Base-by-base conservation (phyloP, 2,113 vertebrate genomes). In the Cariama cristata region DNA sequence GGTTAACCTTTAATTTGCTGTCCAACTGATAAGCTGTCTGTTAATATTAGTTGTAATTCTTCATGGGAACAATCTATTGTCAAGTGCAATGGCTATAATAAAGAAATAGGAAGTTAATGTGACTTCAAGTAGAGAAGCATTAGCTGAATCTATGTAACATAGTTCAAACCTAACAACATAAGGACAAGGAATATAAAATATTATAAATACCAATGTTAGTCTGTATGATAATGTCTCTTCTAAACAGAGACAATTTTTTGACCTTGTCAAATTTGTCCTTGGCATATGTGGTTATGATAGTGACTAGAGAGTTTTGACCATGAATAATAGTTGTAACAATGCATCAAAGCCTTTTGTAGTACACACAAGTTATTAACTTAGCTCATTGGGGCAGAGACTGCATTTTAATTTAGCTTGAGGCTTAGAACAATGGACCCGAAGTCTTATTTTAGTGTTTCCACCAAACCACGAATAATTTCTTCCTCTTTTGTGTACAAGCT, bases 211-310 rank as follows among this genome's bases (percentile, higher is more conserved):
- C 13, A 8, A 0, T 56, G 33, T 68, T 79, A 64, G 44, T 63
- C 66, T 55, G 23, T 64, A 59, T 91, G 50, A 56, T 79, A 64
- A 79, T 30, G 26, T 67, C 33, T 92, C 18, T 84, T 89, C 60
- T 86, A 84, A 90, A 52, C 72, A 89, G 32, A 95, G 40, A 79
- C 12, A 74, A 55, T 28, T 72, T 72, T 96, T 86, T 95, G 94
- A 93, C 83, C 47, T 93, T 82, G 76, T 84, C 68, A 72, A 84
- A 74, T 88, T 90, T 93, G 74, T 86, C 76, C 89, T 91, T 95
- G 86, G 68, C 23, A 9, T 93, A 10, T 75, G 69, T 49, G 26
- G 56, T 95, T 97, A 32, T 81, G 49, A 90, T 91, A 91, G 53
- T n/a, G 56, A 56, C 44, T 84, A 53, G 82, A 75, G 58, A 90